Base-by-base conservation (phyloP, 2,888 invertebrate species). In the Drosophila greeni region DNA sequence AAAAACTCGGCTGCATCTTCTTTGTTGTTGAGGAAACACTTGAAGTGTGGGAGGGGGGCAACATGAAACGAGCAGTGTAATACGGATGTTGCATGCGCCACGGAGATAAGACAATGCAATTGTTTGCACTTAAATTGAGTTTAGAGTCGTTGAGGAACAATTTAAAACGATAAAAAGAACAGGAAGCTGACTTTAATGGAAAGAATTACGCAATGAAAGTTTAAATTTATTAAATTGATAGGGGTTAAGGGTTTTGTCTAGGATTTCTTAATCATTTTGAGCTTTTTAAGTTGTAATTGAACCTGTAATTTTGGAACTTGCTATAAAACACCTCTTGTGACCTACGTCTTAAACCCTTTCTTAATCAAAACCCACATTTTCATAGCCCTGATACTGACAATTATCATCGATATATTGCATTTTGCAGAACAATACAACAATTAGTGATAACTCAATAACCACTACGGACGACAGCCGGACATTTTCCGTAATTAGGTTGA, bases 101-200 rank as follows among this genome's bases (percentile, higher is more conserved):
- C 11, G 5, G 55, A 43, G 59, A 60, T 60, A 60, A 62, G 64
- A 37, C 36, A 62, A 49, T 42, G 61, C 61, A 61, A 60, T 61
- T 51, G 42, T 51, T 42, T 62, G 18, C 34, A 36, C 48, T 61
- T 36, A 49, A 62, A 51, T 62, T 62, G 62, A 49, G 49, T 43
- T 62, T 49, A 36, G 26, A 43, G 23, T 24, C 49, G 61, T 23
- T 47, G 23, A 49, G 34, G 40, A 40, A 48, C 61, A 61, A 60
- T 61, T 59, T 48, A 33, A 33, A 18, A 26, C 37, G n/a, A 58
- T 58, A 33, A 39, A 39, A 56, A 20, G 18, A 4, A 6, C 56
- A 37, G 55, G 16, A 56, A 29, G 29, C 20, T 20, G 20, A 20
- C 16, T 29, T 52, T 47, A 47, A 45, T 47, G 24, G 47, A 51